Evolutionary conservation across 2,113 vertebrate genomes (phyloP).

Genomic region (Burhinus bistriatus): DNA sequence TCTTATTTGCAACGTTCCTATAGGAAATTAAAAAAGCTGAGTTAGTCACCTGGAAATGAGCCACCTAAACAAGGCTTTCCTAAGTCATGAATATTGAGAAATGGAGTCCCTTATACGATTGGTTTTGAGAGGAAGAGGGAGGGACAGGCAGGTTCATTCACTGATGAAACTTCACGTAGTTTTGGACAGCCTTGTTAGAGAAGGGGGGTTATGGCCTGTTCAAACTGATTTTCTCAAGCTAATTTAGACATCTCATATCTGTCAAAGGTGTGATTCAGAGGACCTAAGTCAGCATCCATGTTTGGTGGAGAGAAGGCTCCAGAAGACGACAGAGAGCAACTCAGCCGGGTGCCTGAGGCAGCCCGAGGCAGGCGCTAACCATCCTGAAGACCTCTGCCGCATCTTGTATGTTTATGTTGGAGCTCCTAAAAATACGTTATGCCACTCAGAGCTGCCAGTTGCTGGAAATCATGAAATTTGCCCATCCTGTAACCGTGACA

Average conservation of each 20-base stretch:
- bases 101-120: background rate
- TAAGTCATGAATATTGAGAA: slow-evolving; percentile 10
- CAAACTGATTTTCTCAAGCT: background rate
- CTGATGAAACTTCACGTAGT: background rate
- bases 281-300: background rate
- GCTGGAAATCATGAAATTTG: background rate
- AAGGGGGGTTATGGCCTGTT: background rate
- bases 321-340: background rate
- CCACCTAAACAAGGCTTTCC: slow-evolving; percentile 65
- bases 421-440: background rate
- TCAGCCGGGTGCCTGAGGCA: background rate
- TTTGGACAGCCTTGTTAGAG: background rate
- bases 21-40: slow-evolving; percentile 76
- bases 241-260: slow-evolving; percentile 6
- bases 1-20: slow-evolving; percentile 81
- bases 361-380: background rate
- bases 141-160: background rate
- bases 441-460: background rate
- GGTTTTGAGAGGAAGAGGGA: background rate
- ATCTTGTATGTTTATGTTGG: slow-evolving; percentile 16
- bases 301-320: background rate
- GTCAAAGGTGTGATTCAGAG: background rate
- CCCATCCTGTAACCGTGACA: background rate
- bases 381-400: background rate
- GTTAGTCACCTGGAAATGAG: slow-evolving; percentile 77